Evolutionary conservation across 2,888 invertebrate genomes (phyloP), one percentile per base, ranked within the genome.

Genomic region (Nemurella pictetii): DNA sequence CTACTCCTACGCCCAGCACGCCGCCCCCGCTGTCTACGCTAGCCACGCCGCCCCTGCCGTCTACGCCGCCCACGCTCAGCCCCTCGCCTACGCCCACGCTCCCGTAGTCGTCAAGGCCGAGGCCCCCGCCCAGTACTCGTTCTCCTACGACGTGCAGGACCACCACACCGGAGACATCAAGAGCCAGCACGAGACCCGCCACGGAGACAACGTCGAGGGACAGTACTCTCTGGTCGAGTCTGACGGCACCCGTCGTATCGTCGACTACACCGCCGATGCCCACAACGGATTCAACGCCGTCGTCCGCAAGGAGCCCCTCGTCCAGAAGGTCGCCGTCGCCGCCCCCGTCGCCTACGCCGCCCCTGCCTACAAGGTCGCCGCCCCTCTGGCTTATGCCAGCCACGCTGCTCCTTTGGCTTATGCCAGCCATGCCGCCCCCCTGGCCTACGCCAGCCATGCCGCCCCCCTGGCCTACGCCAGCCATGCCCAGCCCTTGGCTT

Each of bases 391-490:
- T 35, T 72, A 82, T 25, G 82, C 82, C 28, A 28, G 28, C 72
- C 72, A 82, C 82, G 82, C 82, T 72, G 80, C 84, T 72, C 75
- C 83, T n/a, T 32, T 83, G 26, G 83, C 83, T n/a, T 78, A 78
- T 25, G 72, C 82, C 28, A 28, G 27, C 82, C 72, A 82, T 29
- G 84, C 78, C 77, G 83, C 80, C 27, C 82, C 84, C 35, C 32
- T 25, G 30, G 84, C 75, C 25, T 80, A 83, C 20, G 84, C 84
- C 81, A 83, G 75, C 55, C 85, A 86, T 72, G 86, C 86, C 77
- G 85, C 86, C 75, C 85, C 86, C 81, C 73, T 85, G 83, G 86
- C 86, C 35, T 83, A 85, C 30, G 86, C 85, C 78, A 83, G 82
- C 80, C 84, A 83, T 72, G 85, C 84, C 27, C 77, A 77, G 32